These are phyloP conservation scores for Drosophila carrolli DNA, from an alignment of 1,140 invertebrate species.

Conservation along the genomic window DNA sequence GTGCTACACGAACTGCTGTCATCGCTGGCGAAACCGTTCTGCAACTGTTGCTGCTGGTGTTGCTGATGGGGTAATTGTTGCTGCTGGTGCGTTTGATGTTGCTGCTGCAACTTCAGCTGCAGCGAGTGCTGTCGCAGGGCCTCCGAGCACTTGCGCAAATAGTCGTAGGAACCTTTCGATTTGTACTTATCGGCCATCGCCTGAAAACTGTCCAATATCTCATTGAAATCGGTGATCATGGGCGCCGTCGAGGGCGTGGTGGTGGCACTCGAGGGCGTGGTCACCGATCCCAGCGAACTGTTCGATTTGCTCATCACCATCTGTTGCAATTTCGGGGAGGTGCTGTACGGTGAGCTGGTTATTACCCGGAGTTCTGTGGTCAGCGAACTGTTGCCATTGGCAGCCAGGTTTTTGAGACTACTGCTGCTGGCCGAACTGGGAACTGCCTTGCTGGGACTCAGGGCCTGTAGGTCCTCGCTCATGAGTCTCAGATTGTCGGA, in stretches of 20 bases:
- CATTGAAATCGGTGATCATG: slow-evolving; percentile 79
- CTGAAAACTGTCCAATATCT: slow-evolving; percentile 83
- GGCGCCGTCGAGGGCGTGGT: slow-evolving; percentile 79
- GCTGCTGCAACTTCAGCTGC: slow-evolving; percentile 74
- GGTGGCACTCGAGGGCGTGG: slow-evolving; percentile 67
- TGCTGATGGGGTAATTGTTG: slow-evolving; percentile 47
- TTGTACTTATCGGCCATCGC: slow-evolving; percentile 84
- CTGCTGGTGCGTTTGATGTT: slow-evolving; percentile 56
- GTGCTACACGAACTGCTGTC: slow-evolving; percentile 84
- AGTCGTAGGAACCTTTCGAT: slow-evolving; percentile 84
- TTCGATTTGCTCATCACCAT: slow-evolving; percentile 73
- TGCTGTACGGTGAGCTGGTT: slow-evolving; percentile 64
- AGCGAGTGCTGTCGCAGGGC: slow-evolving; percentile 79
- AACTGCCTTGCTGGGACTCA: slow-evolving; percentile 78
- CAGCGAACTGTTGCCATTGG: slow-evolving; percentile 43
- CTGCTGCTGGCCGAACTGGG: slow-evolving; percentile 64
- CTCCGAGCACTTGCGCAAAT: slow-evolving; percentile 83
- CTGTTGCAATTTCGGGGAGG: slow-evolving; percentile 58
- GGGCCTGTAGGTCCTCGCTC: slow-evolving; percentile 82
- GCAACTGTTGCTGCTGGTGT: slow-evolving; percentile 49
- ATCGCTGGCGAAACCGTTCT: slow-evolving; percentile 71
- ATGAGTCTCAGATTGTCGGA: slow-evolving; percentile 82
- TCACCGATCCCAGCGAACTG: slow-evolving; percentile 61
- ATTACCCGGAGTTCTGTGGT: slow-evolving; percentile 70
- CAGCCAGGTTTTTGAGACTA: slow-evolving; percentile 64